Conservation (phyloP, 53 echinoderm and acorn worm species). For the Echinometra lucunter region DNA sequence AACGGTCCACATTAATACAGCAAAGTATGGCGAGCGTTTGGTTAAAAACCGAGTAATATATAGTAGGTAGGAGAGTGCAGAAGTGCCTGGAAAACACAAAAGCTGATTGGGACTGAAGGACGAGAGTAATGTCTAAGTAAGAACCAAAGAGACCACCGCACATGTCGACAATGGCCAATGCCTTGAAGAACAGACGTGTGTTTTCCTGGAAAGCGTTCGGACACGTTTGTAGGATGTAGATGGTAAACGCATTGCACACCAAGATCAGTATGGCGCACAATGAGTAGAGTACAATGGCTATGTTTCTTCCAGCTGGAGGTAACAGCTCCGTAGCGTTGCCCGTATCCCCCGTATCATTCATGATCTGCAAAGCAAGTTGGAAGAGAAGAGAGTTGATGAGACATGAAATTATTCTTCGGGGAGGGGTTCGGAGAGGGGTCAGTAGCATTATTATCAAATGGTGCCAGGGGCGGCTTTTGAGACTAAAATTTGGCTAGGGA, state of each 20-base stretch:
- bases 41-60: not conserved
- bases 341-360: not conserved
- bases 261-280: not conserved
- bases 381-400: too few relatives aligned
- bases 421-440: not conserved
- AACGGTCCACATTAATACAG: not conserved
- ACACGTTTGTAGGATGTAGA: conserved; percentile 40
- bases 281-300: not conserved
- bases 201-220: not conserved
- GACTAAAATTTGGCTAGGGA: too few relatives aligned
- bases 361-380: not conserved
- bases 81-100: not conserved
- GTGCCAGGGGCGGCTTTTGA: too few relatives aligned
- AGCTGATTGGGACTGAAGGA: not conserved
- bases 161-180: conserved; percentile 22
- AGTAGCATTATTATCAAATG: too few relatives aligned
- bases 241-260: conserved; percentile 7
- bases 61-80: not conserved
- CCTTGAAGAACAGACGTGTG: conserved; percentile 8
- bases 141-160: not conserved
- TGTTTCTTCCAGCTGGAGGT: not conserved
- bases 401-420: not conserved
- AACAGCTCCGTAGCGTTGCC: not conserved
- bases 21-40: conserved; percentile 18
- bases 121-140: not conserved